Base-by-base conservation (phyloP, 2,888 invertebrate species). In the Apodemia duryi region DNA sequence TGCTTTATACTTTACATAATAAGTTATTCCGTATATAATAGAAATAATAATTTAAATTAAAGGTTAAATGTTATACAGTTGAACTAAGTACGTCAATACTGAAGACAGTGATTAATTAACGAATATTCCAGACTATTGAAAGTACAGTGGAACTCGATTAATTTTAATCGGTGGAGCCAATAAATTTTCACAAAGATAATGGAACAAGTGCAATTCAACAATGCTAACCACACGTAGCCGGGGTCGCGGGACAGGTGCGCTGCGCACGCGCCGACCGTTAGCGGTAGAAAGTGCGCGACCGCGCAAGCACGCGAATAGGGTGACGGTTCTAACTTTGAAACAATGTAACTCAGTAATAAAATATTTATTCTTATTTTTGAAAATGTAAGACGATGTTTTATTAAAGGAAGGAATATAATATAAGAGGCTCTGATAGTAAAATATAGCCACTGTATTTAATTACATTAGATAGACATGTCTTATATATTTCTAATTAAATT, bases 191-290 rank as follows among this genome's bases (percentile, higher is more conserved):
- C 70, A 72, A 72, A 73, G 72, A 75, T 78, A 76, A 76, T 76
- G 76, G 74, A 77, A 73, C 72, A 72, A 73, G 69, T 72, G 72
- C 74, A 72, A 73, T 75, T 74, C 77, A 79, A 83, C 79, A 72
- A 70, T 70, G 70, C 72, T 78, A 82, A 81, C 80, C 81, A 81
- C 80, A 78, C 70, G 74, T 71, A 74, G 76, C 76, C 74, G 79
- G 83, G 87, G 85, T 85, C 85, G 81, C 80, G 80, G 76, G 90
- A 89, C 91, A 91, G 91, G 91, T 91, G 91, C 82, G 70, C 69
- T 75, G 83, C 86, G 91, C 91, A 91, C 91, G 91, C 90, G 91
- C 82, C 90, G 86, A 91, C 91, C 91, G 91, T 91, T 91, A 91
- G 86, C 86, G 80, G 88, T 91, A 91, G 91, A 91, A 91, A 91